These are phyloP conservation scores for Hipposideros larvatus DNA, from an alignment of 2,797 vertebrate species.

Conservation along the genomic window DNA sequence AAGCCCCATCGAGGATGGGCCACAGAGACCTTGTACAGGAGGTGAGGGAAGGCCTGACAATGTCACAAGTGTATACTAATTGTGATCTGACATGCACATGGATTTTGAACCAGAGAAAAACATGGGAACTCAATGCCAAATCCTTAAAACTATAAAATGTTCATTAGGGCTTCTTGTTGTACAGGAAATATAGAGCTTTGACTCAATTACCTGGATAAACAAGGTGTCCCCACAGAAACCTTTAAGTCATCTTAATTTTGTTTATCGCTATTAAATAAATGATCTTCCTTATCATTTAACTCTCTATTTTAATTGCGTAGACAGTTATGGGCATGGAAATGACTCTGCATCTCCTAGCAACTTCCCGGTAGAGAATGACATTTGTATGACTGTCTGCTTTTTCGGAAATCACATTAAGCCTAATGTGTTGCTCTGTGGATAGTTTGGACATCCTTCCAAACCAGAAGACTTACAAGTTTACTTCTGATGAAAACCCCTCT, in stretches of 20 bases:
- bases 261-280: not conserved
- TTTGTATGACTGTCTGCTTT: not conserved
- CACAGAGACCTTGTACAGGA: not conserved
- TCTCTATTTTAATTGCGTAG: not conserved
- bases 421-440: not conserved
- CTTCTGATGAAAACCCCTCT: not conserved
- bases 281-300: not conserved
- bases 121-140: not conserved
- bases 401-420: not conserved
- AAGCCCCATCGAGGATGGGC: not conserved
- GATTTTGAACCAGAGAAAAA: constrained; percentile 15
- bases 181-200: not conserved
- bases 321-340: not conserved
- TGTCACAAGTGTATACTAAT: not conserved
- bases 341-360: not conserved
- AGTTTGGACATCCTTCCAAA: not conserved
- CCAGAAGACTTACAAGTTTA: not conserved
- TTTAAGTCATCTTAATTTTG: constrained; percentile 10
- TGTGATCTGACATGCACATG: not conserved
- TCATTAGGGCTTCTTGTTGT: not conserved
- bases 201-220: not conserved
- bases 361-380: not conserved
- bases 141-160: not conserved
- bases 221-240: not conserved
- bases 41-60: not conserved